Evolutionary conservation across 2,113 vertebrate genomes (phyloP), one percentile per base, ranked within the genome.

Genomic region (Nycticryphes semicollaris): DNA sequence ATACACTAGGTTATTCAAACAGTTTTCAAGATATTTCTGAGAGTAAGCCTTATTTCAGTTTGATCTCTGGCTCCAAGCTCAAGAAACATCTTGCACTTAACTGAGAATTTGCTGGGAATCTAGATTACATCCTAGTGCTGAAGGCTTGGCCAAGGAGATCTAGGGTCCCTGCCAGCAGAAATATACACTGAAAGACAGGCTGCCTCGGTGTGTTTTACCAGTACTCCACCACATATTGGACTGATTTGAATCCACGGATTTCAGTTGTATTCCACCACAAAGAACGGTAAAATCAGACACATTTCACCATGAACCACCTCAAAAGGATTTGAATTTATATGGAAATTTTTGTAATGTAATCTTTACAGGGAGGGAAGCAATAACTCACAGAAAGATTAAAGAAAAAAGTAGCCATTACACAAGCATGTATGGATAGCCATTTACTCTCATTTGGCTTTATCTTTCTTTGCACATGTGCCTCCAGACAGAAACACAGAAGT

Each of bases 21-120:
- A 97, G 84, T 91, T 92, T 89, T 94, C 54, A 87, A 95, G 94
- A 93, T 87, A 94, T 91, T 97, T 94, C 94, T 91, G 84, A 87
- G 84, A 92, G 27, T 3, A 39, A 84, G 91, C 79, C 80, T 90
- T 75, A 90, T 81, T 96, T 95, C 88, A 74, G 90, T 87, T 94
- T 93, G 92, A 96, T 96, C 93, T 93, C 93, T 96, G 95, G 94
- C 96, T 96, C 79, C 0, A 0, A 63, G 85, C 88, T 95, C 79
- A 1, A 94, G 93, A 93, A 95, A 97, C 90, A 94, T 90, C 96
- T 96, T 96, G 93, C 90, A 90, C 76, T 94, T 96, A 62, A 90
- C 94, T 89, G 92, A 86, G 93, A 96, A 93, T 90, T 97, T 92
- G 88, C 88, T 97, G 95, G 96, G 96, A 97, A 95, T 81, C 85